phyloP scores from a whole-genome alignment of 2,888 invertebrate species.

The Aproaerema taeniolella region DNA sequence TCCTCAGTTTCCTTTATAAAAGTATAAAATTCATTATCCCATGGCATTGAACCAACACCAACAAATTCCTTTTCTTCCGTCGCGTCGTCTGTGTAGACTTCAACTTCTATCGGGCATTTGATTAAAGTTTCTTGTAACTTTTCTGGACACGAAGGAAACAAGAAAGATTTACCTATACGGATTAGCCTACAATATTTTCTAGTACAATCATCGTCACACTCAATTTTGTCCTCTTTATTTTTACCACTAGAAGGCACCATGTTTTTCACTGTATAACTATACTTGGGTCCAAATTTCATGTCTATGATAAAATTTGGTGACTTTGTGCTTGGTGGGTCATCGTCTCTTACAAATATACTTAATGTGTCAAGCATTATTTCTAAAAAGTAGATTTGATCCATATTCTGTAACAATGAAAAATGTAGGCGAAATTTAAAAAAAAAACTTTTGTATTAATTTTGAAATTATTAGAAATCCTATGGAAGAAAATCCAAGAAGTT shows the following conservation, averaged over 20 bases:
- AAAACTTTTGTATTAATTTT: no score
- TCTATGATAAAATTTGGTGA: conserved; percentile 59
- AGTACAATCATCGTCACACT: conserved; percentile 46
- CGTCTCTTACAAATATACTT: conserved; percentile 45
- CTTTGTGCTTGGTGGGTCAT: conserved; percentile 34
- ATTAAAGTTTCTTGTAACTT: conserved; percentile 58
- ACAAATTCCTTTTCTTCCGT: conserved; percentile 55
- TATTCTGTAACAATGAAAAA: conserved; percentile 65
- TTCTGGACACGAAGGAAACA: conserved; percentile 69
- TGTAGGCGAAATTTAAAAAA: no score
- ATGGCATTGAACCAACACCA: conserved; percentile 58
- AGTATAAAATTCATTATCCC: conserved; percentile 65
- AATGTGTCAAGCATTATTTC: conserved; percentile 77
- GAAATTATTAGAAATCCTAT: no score
- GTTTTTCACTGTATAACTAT: no score
- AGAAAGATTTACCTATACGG: conserved; percentile 72
- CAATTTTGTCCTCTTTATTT: conserved; percentile 43
- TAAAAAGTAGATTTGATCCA: conserved; percentile 73
- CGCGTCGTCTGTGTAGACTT: conserved; percentile 64
- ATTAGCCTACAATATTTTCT: conserved; percentile 55
- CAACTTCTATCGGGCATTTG: conserved; percentile 68
- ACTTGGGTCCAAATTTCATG: conserved; percentile 67
- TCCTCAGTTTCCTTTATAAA: conserved; percentile 63
- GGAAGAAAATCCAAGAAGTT: no score
- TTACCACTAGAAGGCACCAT: no score